Percentiles rank a stretch among this genome's conserved stretches.
phyloP scores from a whole-genome alignment of 2,797 vertebrate genomes.

The Lutjanus campechanus region DNA sequence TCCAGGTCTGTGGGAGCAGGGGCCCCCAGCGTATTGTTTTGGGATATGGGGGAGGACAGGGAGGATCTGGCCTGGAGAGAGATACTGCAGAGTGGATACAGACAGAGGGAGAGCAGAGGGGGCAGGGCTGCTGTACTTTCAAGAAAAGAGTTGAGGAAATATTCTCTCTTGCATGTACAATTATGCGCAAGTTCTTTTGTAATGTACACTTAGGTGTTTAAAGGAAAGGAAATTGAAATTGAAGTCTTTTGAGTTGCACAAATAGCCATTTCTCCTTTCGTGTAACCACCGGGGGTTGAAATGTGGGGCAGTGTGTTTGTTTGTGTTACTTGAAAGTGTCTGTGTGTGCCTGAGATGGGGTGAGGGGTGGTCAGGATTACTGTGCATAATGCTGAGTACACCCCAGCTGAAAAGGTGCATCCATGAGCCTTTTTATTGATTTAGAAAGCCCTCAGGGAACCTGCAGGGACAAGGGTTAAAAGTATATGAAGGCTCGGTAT shows the following conservation, averaged over 20 bases:
- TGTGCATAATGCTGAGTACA: slow-evolving; percentile 42
- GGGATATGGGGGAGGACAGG: slow-evolving; percentile 81
- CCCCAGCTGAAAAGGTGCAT: slow-evolving; percentile 63
- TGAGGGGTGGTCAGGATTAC: slow-evolving; percentile 39
- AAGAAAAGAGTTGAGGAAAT: slow-evolving; percentile 41
- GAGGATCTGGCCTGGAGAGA: slow-evolving; percentile 72
- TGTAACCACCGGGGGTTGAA: slow-evolving; percentile 14
- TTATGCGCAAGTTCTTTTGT: slow-evolving; percentile 17
- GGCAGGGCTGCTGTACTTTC: slow-evolving; percentile 49
- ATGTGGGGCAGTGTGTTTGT: slow-evolving; percentile 44
- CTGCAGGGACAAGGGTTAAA: slow-evolving; percentile 47
- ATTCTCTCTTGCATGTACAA: slow-evolving; percentile 18
- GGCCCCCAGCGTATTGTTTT: slow-evolving; percentile 83
- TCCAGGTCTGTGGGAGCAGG: slow-evolving; percentile 81
- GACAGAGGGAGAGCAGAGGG: slow-evolving; percentile 33
- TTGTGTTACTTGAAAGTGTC: slow-evolving; percentile 12
- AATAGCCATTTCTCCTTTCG: neutral
- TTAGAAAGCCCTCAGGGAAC: slow-evolving; percentile 44
- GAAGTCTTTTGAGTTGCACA: neutral
- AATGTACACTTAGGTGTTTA: neutral
- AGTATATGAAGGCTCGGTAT: slow-evolving; percentile 34
- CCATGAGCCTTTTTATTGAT: slow-evolving; percentile 59
- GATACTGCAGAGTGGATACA: slow-evolving; percentile 62
- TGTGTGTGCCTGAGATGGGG: slow-evolving; percentile 27
- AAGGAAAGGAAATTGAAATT: slow-evolving; percentile 19